Evolutionary conservation across 2,797 vertebrate species (phyloP).

Genomic region (Tapera naevia): DNA sequence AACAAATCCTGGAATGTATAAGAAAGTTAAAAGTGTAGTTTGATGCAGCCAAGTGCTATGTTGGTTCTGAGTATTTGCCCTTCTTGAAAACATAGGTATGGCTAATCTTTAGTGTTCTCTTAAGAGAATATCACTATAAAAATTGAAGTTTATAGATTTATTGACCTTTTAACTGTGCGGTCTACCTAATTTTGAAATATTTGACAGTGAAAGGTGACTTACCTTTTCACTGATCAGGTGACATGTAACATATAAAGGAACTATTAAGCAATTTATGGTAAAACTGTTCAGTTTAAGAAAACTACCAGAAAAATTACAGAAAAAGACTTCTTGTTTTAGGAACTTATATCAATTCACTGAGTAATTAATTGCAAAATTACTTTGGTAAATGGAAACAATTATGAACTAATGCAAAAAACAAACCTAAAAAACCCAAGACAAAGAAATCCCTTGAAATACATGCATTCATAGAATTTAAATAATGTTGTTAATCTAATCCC

Average conservation of each 20-base stretch:
- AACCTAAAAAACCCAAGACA: background rate
- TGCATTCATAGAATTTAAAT: background rate
- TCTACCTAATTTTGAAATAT: background rate
- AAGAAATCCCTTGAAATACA: background rate
- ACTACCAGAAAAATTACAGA: background rate
- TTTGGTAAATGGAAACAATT: background rate
- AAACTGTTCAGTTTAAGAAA: background rate
- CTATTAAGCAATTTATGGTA: background rate
- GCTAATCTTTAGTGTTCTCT: background rate
- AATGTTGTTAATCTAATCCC: background rate
- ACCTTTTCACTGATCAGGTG: background rate
- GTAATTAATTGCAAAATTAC: background rate
- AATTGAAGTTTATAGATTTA: background rate
- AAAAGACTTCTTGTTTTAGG: background rate
- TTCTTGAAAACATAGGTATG: background rate
- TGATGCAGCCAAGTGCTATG: background rate
- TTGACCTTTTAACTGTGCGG: background rate
- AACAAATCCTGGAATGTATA: background rate
- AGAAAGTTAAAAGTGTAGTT: background rate
- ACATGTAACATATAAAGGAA: background rate
- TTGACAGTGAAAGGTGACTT: background rate
- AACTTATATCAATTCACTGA: background rate
- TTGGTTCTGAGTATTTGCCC: background rate
- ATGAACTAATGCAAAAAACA: background rate
- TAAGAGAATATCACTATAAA: background rate